Percentiles rank a stretch among this genome's conserved stretches.
These are phyloP conservation scores for Antennarius striatus DNA, from an alignment of 2,113 vertebrate genomes.

Conservation along the genomic window DNA sequence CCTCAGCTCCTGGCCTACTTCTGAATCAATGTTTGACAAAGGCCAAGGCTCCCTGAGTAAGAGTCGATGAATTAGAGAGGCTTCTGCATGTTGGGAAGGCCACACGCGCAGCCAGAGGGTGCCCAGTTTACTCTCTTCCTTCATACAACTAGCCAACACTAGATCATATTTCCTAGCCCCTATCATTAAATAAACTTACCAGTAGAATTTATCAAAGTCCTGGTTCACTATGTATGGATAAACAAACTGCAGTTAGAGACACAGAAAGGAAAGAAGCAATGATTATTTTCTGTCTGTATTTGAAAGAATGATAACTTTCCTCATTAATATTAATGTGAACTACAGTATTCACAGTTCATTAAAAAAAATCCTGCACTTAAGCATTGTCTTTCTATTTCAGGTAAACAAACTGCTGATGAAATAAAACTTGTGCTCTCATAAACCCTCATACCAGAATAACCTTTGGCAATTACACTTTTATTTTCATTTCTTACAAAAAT, in stretches of 20 bases:
- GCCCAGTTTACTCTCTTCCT: conserved; percentile 39
- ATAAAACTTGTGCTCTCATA: no score
- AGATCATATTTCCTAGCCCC: conserved; percentile 54
- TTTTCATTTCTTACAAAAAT: no score
- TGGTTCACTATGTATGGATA: conserved; percentile 42
- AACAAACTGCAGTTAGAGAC: conserved; percentile 48
- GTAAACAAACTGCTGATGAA: no score
- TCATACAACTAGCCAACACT: conserved; percentile 48
- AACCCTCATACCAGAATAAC: no score
- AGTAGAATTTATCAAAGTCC: conserved; percentile 28
- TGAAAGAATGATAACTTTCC: neutral
- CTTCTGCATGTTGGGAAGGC: conserved; percentile 55
- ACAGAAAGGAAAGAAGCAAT: conserved; percentile 24
- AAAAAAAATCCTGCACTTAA: no score
- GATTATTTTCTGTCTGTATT: conserved; percentile 28
- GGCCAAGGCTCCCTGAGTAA: conserved; percentile 61
- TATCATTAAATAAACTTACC: conserved; percentile 69
- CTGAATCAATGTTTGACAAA: conserved; percentile 77
- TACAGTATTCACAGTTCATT: neutral
- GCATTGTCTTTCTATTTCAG: no score
- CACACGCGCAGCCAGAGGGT: conserved; percentile 62
- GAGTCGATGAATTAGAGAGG: conserved; percentile 58
- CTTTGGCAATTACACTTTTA: no score
- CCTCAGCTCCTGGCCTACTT: conserved; percentile 75
- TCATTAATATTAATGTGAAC: neutral